Evolutionary conservation across 2,888 invertebrate species (phyloP), one percentile per base, ranked within the genome.

Genomic region (Caenorhabditis japonica): DNA sequence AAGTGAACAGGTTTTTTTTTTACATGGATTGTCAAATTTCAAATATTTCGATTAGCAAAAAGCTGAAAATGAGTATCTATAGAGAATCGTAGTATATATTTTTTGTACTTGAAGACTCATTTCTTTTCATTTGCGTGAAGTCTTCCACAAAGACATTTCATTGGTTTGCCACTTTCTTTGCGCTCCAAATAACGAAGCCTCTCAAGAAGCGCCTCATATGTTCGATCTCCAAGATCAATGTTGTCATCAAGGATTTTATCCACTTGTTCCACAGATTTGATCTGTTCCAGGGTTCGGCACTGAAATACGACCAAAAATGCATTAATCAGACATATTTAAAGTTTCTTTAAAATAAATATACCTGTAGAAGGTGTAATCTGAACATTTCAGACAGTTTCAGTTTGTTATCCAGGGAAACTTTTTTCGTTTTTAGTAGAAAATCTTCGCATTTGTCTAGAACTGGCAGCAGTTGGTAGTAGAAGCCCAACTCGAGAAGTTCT

Each of bases 211-310:
- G 49, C 49, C 10, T 64, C 64, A 8, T 56, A 64, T 3, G 56
- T 64, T 15, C 49, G 25, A 30, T 64, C 64, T 13, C 27, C 56
- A 12, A 64, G 21, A 17, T 64, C 64, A 7, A 64, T 49, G 43
- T 64, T 27, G 3, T 64, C 64, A 23, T 64, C 64, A 43, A 64
- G 64, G 19, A 64, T 64, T 10, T 17, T 21, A 10, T 64, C 64
- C 17, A 55, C 10, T 4, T 36, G 49, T 1, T 64, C 43, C 1
- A 39, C 1, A 12, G 39, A 49, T 10, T 15, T 49, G n/a, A 64
- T 33, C 2, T 25, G 23, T 8, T 64, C 64, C 34, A 64, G 10
- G 2, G 64, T 56, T n/a, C 64, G 64, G 49, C 41, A 56, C 64
- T 64, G 64, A 12, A 55, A 60, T n/a, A n/a, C n/a, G n/a, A n/a